phyloP scores from a whole-genome alignment of 2,113 vertebrate genomes.

The Brevimyrus niger region DNA sequence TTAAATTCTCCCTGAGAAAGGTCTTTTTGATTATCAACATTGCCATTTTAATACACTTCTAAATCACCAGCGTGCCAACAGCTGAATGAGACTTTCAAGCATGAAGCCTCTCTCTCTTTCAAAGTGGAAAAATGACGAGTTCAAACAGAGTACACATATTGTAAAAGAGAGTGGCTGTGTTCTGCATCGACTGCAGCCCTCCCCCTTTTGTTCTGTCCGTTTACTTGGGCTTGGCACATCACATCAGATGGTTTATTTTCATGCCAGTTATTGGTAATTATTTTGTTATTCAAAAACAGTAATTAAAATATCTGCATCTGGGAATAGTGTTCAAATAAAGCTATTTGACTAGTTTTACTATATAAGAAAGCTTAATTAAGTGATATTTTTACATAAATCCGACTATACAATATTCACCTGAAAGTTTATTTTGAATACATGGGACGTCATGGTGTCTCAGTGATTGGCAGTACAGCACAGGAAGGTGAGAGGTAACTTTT shows the following conservation, averaged over 20 bases:
- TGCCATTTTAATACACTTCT: constrained; percentile 87
- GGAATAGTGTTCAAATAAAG: not conserved
- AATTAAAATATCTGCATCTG: not conserved
- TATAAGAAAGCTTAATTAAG: not conserved
- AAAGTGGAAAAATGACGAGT: constrained; percentile 64
- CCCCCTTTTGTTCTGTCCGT: constrained; percentile 18
- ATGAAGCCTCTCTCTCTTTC: constrained; percentile 29
- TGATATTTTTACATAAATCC: not conserved
- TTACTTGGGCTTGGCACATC: not conserved
- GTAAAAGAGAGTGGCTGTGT: constrained; percentile 43
- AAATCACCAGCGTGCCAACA: constrained; percentile 76
- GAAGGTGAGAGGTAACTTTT: too few species aligned
- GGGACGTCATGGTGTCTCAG: not conserved
- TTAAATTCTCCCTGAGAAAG: constrained; percentile 85
- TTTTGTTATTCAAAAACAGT: not conserved
- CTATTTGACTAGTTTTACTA: not conserved
- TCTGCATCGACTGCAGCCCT: constrained; percentile 37
- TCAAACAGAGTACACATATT: constrained; percentile 83
- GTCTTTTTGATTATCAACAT: constrained; percentile 86
- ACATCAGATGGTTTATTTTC: not conserved
- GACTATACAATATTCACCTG: not conserved
- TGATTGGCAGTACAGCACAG: too few species aligned
- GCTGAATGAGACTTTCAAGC: constrained; percentile 53
- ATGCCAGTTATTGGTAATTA: not conserved
- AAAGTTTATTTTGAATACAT: not conserved